phyloP scores from a whole-genome alignment of 2,888 invertebrate species.

The Noctua pronuba region DNA sequence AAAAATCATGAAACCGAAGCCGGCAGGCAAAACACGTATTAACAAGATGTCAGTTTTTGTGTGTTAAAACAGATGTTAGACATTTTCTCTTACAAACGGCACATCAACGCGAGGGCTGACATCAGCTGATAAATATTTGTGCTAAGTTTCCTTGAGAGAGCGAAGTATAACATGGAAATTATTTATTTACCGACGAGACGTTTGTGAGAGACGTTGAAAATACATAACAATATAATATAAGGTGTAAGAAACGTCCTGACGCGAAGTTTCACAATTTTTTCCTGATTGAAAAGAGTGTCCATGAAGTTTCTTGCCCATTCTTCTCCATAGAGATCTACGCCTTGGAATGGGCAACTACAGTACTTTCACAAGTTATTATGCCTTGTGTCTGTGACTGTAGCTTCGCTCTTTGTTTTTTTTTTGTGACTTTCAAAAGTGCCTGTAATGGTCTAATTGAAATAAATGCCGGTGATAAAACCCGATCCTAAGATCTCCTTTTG shows the following conservation, averaged over 20 bases:
- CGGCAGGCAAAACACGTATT: background rate
- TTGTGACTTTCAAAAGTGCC: too few species aligned
- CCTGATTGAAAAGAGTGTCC: too few species aligned
- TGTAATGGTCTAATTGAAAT: too few species aligned
- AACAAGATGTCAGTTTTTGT: background rate
- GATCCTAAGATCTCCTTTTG: background rate
- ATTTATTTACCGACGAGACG: conserved; percentile 45
- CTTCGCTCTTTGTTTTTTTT: too few species aligned
- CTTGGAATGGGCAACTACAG: too few species aligned
- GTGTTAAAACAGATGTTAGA: conserved; percentile 7
- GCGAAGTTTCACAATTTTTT: too few species aligned
- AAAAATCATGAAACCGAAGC: background rate
- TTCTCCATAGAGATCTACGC: too few species aligned
- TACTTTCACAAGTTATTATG: too few species aligned
- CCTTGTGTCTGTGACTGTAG: too few species aligned
- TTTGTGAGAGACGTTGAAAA: conserved; percentile 12
- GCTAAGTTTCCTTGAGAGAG: conserved; percentile 17
- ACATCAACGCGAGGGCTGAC: background rate
- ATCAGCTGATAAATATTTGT: conserved; percentile 42
- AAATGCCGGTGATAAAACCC: background rate
- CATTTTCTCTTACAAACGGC: background rate
- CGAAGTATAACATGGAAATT: conserved; percentile 27
- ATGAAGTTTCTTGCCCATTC: too few species aligned
- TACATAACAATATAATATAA: background rate
- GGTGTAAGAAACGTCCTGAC: background rate